These are phyloP conservation scores for Sesamia inferens DNA, from an alignment of 2,888 invertebrate species.

Conservation along the genomic window DNA sequence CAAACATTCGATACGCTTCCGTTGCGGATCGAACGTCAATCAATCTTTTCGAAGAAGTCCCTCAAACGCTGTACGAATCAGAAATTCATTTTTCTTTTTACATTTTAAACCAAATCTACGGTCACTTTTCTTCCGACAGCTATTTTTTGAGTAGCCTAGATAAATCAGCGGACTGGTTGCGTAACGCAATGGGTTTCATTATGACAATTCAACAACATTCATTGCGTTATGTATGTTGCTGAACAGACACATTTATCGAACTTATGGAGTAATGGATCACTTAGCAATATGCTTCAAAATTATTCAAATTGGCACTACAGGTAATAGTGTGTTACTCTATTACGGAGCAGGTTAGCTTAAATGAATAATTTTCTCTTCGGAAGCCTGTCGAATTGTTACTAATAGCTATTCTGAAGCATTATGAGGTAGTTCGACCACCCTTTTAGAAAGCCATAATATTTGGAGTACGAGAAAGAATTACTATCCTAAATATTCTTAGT, in stretches of 20 bases:
- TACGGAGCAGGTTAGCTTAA: background rate
- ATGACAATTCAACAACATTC: too few species aligned
- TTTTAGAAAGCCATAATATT: background rate
- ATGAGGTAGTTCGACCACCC: background rate
- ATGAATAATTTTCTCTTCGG: background rate
- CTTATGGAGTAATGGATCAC: too few species aligned
- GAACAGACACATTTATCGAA: too few species aligned
- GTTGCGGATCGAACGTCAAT: background rate
- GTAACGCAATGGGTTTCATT: too few species aligned
- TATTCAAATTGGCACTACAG: too few species aligned
- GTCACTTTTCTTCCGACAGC: background rate
- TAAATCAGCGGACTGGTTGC: background rate
- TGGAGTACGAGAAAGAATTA: background rate
- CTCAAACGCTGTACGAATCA: background rate
- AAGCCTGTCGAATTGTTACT: background rate
- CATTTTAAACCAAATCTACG: background rate
- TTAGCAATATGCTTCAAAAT: too few species aligned
- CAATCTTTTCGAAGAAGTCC: background rate
- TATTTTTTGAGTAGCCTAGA: background rate
- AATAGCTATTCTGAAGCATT: background rate
- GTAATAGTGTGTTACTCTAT: too few species aligned
- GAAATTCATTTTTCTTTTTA: background rate
- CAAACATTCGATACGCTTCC: background rate
- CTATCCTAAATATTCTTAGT: background rate
- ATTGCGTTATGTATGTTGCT: too few species aligned